A percentile compares a stretch with the other conserved stretches of the same genome.
Evolutionary conservation across 2,797 vertebrate genomes (phyloP).

Genomic region (Anabacerthia variegaticeps): DNA sequence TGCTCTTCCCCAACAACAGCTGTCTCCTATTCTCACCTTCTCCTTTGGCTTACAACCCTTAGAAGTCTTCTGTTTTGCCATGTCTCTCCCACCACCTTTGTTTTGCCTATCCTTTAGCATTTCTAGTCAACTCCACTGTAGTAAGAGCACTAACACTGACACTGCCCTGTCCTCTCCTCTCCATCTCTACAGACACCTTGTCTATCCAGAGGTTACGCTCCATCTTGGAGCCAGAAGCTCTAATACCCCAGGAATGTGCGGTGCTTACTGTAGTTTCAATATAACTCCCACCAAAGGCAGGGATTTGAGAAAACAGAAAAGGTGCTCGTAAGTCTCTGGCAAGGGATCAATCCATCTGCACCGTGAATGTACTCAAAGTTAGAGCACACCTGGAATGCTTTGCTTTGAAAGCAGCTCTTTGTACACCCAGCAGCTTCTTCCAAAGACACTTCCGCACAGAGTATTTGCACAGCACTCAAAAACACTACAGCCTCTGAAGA

Average conservation of each 20-base stretch:
- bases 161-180: neutral
- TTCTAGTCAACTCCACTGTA: neutral
- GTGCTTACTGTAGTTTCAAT: accelerated
- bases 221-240: neutral
- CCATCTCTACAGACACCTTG: neutral
- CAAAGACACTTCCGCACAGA: neutral
- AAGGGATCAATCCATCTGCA: neutral
- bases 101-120: neutral
- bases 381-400: neutral
- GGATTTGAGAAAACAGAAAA: neutral
- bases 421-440: neutral
- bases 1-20: neutral
- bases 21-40: neutral
- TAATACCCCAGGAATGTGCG: accelerated
- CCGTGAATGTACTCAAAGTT: accelerated
- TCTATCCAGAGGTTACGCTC: neutral
- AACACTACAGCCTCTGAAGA: neutral
- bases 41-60: neutral
- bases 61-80: neutral
- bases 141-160: neutral
- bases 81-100: neutral
- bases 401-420: accelerated
- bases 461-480: neutral
- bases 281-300: neutral
- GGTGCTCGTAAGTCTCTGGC: neutral